Base-by-base conservation (phyloP, 2,888 invertebrate genomes). In the Rhamnusium bicolor region DNA sequence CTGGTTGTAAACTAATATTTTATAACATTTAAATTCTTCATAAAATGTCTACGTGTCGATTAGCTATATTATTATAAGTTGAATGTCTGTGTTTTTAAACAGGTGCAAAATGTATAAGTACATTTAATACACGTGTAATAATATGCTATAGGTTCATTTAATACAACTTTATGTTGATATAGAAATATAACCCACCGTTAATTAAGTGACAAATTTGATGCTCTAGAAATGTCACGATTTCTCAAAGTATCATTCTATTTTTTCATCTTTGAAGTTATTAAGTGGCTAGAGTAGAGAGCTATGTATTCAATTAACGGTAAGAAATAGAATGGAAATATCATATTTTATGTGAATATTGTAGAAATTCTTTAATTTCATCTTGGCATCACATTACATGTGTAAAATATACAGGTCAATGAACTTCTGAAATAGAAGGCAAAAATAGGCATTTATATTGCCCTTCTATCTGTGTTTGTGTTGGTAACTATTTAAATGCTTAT, bases 261-360 rank as follows among this genome's bases (percentile, higher is more conserved):
- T 40, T 40, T 40, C 32, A 10, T 12, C 40, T 40, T 40, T 40
- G 40, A 40, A 40, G 40, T 40, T 32, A 32, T 32, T 40, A 40
- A 40, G 40, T n/a, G n/a, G n/a, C 40, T 40, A n/a, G n/a, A 19
- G 8, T 16, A 58, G 58, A 32, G 58, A 16, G 58, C 10, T 18
- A 18, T 2, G n/a, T 8, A 32, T 58, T 58, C 32, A 58, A 58
- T 58, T 32, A 16, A 18, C 6, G 14, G 58, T 16, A 58, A 18
- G 29, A 58, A 58, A 58, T 58, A 58, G 58, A 58, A 58, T 58
- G 58, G 32, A 58, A 58, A 58, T 58, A 24, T 58, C 58, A n/a
- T 16, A 56, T 56, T 27, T 58, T 14, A 32, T 58, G 27, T 58
- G 14, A 58, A 32, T 58, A 32, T 58, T 40, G 12, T n/a, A 40